Conservation (phyloP, 2,888 invertebrate genomes). For the Cephus runcator region DNA sequence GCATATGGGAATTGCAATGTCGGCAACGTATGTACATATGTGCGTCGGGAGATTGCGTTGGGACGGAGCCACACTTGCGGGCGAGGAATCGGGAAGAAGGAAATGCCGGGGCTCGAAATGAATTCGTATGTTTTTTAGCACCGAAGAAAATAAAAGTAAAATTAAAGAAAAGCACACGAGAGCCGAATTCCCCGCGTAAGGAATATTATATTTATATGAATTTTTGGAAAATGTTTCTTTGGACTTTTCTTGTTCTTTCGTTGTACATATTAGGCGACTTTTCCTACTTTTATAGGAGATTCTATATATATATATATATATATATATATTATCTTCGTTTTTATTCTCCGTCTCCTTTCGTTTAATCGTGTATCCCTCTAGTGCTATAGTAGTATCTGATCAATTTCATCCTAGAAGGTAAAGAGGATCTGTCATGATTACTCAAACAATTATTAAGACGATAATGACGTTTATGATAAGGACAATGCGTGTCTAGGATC, state of each 20-base stretch:
- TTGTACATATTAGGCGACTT: conserved; percentile 54
- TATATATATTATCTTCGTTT: conserved; percentile 22
- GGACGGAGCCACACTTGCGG: background rate
- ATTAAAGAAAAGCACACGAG: background rate
- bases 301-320: background rate
- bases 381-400: conserved; percentile 10
- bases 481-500: conserved; percentile 27
- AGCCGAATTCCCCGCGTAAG: conserved; percentile 22
- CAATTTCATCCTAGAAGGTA: conserved; percentile 14
- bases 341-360: conserved; percentile 18
- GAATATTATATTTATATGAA: conserved; percentile 28
- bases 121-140: background rate
- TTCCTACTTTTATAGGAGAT: conserved; percentile 38
- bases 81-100: background rate
- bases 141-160: no score
- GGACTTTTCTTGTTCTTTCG: conserved; percentile 18
- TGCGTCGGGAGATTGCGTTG: no score
- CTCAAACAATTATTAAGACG: background rate
- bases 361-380: background rate
- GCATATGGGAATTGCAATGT: no score
- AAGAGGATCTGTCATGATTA: conserved; percentile 9
- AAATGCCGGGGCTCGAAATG: background rate
- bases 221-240: conserved; percentile 16
- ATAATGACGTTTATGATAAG: conserved; percentile 3
- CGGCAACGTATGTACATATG: no score